Base-by-base conservation (phyloP, 2,797 vertebrate genomes). In the Chrosomus eos region DNA sequence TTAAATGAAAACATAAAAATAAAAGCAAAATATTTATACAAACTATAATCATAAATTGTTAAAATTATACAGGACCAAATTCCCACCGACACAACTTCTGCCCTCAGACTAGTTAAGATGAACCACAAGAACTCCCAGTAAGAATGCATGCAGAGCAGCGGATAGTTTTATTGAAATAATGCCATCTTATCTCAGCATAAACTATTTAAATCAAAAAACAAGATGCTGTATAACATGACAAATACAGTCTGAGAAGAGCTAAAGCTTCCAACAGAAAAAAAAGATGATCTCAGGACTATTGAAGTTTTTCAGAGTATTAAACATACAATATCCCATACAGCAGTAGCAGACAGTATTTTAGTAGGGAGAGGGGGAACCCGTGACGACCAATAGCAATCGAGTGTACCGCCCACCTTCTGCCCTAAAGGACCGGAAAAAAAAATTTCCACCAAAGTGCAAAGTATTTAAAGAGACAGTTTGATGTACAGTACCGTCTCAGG, bases 131-230 rank as follows among this genome's bases (percentile, higher is more conserved):
- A 36, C 43, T 26, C 21, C 11, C 1, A 55, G 18, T n/a, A 62
- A 60, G 26, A 33, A 84, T 13, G 67, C 83, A 84, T 80, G 28
- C 21, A 80, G 85, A 91, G 92, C 85, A 92, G 92, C 90, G 36
- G 89, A 92, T 92, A 81, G 88, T 87, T 95, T 96, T 95, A 95
- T 95, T 96, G 91, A 95, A 95, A 95, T 92, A 93, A 94, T 92
- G 92, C 89, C 91, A 90, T 90, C n/a, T 90, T 90, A 78, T 92
- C 88, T 91, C 92, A 92, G 94, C 93, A 93, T 90, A 88, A 89
- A 92, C 60, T 84, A 90, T 89, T 88, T 72, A 87, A 88, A 90
- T 91, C 93, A n/a, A 53, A 91, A 92, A 88, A 93, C 91, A 91
- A 89, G 93, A 84, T 91, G 90, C 92, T 90, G 83, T 89, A 91